Evolutionary conservation across 2,888 invertebrate species (phyloP).

Genomic region (Myopa tessellatipennis): DNA sequence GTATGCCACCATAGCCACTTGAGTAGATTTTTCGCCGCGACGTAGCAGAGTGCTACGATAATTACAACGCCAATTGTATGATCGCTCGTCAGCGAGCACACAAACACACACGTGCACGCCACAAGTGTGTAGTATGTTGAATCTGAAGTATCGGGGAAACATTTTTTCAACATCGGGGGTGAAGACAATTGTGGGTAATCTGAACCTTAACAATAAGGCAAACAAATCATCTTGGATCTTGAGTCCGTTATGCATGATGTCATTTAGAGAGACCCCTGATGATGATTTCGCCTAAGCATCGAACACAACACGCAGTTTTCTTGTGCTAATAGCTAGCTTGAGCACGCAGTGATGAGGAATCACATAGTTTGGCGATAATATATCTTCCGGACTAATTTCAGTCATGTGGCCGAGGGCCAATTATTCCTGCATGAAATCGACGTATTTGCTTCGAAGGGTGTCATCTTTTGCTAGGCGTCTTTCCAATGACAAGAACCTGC

Average conservation of each 20-base stretch:
- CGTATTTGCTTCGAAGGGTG: slow-evolving; percentile 2
- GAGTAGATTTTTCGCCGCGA: too few relatives aligned
- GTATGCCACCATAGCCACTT: too few relatives aligned
- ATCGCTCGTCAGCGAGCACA: too few relatives aligned
- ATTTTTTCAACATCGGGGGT: slow-evolving; percentile 45
- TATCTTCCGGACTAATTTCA: slow-evolving; percentile 22
- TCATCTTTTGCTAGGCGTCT: slow-evolving; percentile 38
- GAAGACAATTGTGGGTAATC: slow-evolving; percentile 29
- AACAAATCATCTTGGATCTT: slow-evolving; percentile 48
- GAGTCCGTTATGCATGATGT: slow-evolving; percentile 49
- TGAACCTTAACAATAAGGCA: slow-evolving; percentile 18
- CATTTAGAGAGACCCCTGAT: slow-evolving; percentile 46
- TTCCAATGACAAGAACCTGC: slow-evolving; percentile 47
- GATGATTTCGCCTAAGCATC: too few relatives aligned
- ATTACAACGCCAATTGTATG: too few relatives aligned
- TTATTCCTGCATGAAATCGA: not conserved
- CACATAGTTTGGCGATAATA: not conserved
- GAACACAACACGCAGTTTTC: too few relatives aligned
- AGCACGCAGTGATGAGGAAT: slow-evolving; percentile 29
- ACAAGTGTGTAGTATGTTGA: too few relatives aligned
- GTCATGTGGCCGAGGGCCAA: not conserved
- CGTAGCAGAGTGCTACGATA: too few relatives aligned
- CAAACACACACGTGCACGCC: too few relatives aligned
- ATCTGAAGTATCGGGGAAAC: slow-evolving; percentile 49
- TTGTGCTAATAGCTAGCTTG: too few relatives aligned